phyloP scores from a whole-genome alignment of 2,797 vertebrate species.

The Rallus crepitans region DNA sequence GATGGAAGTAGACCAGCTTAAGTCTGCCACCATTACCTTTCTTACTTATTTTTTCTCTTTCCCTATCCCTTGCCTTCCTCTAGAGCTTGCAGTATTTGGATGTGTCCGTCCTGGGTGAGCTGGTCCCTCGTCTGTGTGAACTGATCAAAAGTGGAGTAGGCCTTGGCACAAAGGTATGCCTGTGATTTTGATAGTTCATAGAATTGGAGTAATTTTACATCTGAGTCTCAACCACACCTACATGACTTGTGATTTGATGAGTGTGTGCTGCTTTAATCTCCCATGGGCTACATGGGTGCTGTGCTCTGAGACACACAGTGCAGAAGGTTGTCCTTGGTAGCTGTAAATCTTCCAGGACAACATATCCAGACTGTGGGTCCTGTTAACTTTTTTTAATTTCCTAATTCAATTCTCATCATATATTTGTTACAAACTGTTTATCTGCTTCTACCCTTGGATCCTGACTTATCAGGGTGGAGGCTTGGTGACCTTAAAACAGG shows the following conservation, averaged over 20 bases:
- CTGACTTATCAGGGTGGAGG: neutral
- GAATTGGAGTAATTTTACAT: neutral
- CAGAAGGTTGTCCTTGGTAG: neutral
- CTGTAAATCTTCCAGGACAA: neutral
- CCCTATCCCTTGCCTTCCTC: neutral
- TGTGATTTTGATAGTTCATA: neutral
- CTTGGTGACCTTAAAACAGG: neutral
- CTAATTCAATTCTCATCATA: neutral
- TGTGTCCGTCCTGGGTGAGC: slow-evolving; percentile 90
- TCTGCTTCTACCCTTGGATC: neutral
- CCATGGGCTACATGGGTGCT: neutral
- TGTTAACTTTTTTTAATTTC: neutral
- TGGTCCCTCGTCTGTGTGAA: slow-evolving; percentile 94
- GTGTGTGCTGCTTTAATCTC: neutral
- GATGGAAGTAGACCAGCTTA: neutral
- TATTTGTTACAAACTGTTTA: neutral
- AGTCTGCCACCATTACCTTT: neutral
- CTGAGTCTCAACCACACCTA: neutral
- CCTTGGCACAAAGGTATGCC: slow-evolving; percentile 93
- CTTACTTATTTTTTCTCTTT: neutral
- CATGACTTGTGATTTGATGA: neutral
- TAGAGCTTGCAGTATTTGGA: slow-evolving; percentile 98
- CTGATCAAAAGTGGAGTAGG: slow-evolving; percentile 95
- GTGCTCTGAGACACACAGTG: neutral
- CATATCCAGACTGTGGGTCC: neutral